Evolutionary conservation across 2,113 vertebrate genomes (phyloP).

Genomic region (Cheirogaleus medius): DNA sequence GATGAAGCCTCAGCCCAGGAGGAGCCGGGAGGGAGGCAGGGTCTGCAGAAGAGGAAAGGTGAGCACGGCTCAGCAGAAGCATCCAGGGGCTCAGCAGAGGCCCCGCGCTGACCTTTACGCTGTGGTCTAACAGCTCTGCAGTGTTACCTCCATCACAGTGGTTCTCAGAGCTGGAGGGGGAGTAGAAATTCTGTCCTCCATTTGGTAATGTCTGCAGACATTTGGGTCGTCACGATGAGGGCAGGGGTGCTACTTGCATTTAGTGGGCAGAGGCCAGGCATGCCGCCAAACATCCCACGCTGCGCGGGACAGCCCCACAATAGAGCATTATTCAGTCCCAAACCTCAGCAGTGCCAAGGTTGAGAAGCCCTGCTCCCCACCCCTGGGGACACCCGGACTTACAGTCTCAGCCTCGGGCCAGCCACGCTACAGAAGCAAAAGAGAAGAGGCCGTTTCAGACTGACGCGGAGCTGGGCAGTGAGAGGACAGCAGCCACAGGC

Average conservation of each 20-base stretch:
- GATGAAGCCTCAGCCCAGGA: neutral
- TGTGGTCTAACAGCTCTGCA: neutral
- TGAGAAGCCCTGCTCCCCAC: neutral
- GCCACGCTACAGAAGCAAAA: neutral
- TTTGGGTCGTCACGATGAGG: neutral
- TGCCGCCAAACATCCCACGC: neutral
- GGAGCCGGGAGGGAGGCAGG: neutral
- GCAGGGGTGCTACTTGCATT: no score
- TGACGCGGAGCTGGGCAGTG: neutral
- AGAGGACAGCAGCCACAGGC: no score
- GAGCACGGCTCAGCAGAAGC: neutral
- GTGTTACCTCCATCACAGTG: neutral
- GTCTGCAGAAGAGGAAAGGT: neutral
- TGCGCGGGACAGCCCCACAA: neutral
- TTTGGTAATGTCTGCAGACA: neutral
- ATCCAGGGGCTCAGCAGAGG: neutral
- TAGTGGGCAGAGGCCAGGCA: no score
- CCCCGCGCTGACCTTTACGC: neutral
- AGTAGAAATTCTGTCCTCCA: neutral
- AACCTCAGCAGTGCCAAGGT: accelerated
- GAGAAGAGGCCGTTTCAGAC: neutral
- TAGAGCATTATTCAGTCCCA: neutral
- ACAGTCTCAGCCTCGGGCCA: neutral
- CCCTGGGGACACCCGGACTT: neutral
- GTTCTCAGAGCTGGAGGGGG: neutral